Percentiles rank a stretch among this genome's conserved stretches.
Conservation (phyloP, 2,797 vertebrate species). For the Ctenosaura bakeri region DNA sequence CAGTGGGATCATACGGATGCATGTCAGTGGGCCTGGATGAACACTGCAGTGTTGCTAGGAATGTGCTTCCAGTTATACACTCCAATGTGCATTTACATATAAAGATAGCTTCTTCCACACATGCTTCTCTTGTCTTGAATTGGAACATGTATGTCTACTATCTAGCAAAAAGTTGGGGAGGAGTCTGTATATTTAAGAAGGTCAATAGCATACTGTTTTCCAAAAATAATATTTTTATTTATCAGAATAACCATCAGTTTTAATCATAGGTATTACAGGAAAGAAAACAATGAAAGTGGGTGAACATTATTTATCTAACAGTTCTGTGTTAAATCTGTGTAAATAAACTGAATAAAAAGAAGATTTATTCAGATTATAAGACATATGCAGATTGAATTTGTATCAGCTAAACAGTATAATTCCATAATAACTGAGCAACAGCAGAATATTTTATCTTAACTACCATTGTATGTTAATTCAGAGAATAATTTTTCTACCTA, state of each 20-base stretch:
- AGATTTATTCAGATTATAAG: neutral
- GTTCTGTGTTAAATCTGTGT: neutral
- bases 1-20: neutral
- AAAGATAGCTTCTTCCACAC: neutral
- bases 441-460: neutral
- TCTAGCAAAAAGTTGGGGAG: neutral
- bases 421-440: neutral
- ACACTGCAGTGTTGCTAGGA: neutral
- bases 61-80: neutral
- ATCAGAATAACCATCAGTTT: neutral
- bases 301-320: neutral
- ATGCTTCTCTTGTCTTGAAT: neutral
- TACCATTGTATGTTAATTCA: neutral
- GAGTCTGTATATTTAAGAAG: neutral
- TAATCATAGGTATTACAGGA: neutral
- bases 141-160: neutral
- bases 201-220: neutral
- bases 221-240: conserved; percentile 22
- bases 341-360: neutral
- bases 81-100: neutral
- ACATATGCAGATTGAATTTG: neutral
- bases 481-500: neutral
- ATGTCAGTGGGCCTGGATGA: neutral
- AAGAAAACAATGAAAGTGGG: neutral
- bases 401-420: neutral